Percentiles rank a stretch among this genome's conserved stretches.
phyloP scores from a whole-genome alignment of 2,113 vertebrate species.

The Rhombomys opimus region DNA sequence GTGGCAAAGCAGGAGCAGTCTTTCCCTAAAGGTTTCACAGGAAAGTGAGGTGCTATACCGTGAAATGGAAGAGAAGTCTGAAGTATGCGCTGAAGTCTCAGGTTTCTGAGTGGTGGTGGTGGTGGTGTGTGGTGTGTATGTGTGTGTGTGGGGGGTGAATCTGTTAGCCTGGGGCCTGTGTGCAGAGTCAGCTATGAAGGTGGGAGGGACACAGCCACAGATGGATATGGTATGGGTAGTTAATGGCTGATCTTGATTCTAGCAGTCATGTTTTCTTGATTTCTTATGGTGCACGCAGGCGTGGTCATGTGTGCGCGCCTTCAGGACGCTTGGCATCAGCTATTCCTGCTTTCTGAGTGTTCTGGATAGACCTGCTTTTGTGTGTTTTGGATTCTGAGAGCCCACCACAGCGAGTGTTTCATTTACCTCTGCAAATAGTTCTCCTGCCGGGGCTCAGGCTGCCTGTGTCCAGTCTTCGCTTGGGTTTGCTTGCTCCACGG shows the following conservation, averaged over 20 bases:
- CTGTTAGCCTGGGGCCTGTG: neutral
- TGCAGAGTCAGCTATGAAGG: neutral
- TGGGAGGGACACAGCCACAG: neutral
- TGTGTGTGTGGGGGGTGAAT: neutral
- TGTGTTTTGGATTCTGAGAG: neutral
- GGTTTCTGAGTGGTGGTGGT: neutral
- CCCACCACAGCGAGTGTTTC: neutral
- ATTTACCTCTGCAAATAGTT: neutral
- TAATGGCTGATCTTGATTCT: neutral
- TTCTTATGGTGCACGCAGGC: neutral
- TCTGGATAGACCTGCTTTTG: neutral
- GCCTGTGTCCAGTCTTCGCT: neutral
- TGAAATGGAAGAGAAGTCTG: neutral
- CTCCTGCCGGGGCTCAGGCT: neutral
- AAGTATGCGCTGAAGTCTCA: neutral
- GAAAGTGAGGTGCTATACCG: neutral
- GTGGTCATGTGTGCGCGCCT: too few species aligned
- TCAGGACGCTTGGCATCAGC: neutral
- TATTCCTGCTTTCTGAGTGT: neutral
- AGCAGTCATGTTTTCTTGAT: neutral
- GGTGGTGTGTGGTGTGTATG: too few species aligned
- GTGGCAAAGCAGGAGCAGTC: neutral
- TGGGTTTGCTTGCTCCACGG: neutral
- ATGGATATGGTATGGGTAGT: neutral
- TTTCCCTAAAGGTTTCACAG: neutral